A percentile compares a stretch with the other conserved stretches of the same genome.
These are phyloP conservation scores for Colistium nudipinnis DNA, from an alignment of 2,113 vertebrate species.

Conservation along the genomic window DNA sequence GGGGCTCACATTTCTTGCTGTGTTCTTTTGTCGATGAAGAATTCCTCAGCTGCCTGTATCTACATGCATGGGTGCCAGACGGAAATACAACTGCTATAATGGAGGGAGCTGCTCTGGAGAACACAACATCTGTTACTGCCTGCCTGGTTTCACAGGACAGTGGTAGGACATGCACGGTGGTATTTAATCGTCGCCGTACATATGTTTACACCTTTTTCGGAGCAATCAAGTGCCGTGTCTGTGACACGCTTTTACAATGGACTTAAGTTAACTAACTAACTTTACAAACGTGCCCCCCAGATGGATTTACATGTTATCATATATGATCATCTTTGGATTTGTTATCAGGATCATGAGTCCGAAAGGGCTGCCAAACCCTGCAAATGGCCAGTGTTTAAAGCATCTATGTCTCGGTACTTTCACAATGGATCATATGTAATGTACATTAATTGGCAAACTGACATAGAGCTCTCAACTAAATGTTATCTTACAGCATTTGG, in stretches of 20 bases:
- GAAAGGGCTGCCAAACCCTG: not conserved
- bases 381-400: too few relatives aligned
- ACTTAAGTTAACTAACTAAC: not conserved
- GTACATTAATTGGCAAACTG: not conserved
- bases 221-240: not conserved
- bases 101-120: slow-evolving; percentile 85
- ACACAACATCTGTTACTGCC: slow-evolving; percentile 77
- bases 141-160: slow-evolving; percentile 86
- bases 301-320: too few relatives aligned
- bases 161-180: slow-evolving; percentile 73
- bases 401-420: too few relatives aligned
- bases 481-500: too few relatives aligned
- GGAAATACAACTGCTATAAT: slow-evolving; percentile 89
- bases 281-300: too few relatives aligned
- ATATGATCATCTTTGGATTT: not conserved
- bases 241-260: not conserved
- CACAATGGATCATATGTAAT: not conserved
- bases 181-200: not conserved
- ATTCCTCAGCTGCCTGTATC: slow-evolving; percentile 81
- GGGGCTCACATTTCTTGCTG: not conserved
- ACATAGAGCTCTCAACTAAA: too few relatives aligned
- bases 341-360: not conserved
- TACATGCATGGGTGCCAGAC: slow-evolving; percentile 81
- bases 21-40: slow-evolving; percentile 61
- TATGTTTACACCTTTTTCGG: too few relatives aligned